These are phyloP conservation scores for Plebejus melissa DNA, from an alignment of 2,888 invertebrate genomes.

Conservation along the genomic window DNA sequence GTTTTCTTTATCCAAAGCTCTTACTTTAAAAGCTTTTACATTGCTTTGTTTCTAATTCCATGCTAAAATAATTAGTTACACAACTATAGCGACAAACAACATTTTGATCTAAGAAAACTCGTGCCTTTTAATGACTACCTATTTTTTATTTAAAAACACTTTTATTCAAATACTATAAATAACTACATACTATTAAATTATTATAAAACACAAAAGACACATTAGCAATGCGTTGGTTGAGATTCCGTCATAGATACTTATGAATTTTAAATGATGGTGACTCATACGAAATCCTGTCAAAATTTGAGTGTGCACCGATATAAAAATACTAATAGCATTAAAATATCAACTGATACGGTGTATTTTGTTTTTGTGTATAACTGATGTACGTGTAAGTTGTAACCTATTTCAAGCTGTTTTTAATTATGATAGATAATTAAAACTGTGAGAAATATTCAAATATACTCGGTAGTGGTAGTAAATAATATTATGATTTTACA, in stretches of 20 bases:
- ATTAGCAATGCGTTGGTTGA: not conserved
- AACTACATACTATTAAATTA: not conserved
- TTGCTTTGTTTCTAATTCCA: not conserved
- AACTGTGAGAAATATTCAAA: not conserved
- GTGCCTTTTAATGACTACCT: not conserved
- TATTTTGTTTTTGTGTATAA: not conserved
- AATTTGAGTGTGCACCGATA: not conserved
- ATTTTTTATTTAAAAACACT: not conserved
- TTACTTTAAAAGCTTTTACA: not conserved
- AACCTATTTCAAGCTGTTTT: not conserved
- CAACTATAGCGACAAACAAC: not conserved
- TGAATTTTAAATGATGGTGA: constrained; percentile 7
- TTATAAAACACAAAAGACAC: not conserved
- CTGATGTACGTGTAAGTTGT: not conserved
- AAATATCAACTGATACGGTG: not conserved
- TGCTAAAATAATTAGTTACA: not conserved
- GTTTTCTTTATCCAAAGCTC: not conserved
- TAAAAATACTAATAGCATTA: not conserved
- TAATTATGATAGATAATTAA: not conserved
- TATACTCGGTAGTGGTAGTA: too few relatives aligned
- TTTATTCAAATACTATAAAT: not conserved
- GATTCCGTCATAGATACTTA: not conserved
- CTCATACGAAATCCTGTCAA: not conserved
- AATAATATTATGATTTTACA: not conserved
- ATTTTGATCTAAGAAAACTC: not conserved